Evolutionary conservation across 2,797 vertebrate genomes (phyloP), one percentile per base, ranked within the genome.

Genomic region (Amazonetta brasiliensis): DNA sequence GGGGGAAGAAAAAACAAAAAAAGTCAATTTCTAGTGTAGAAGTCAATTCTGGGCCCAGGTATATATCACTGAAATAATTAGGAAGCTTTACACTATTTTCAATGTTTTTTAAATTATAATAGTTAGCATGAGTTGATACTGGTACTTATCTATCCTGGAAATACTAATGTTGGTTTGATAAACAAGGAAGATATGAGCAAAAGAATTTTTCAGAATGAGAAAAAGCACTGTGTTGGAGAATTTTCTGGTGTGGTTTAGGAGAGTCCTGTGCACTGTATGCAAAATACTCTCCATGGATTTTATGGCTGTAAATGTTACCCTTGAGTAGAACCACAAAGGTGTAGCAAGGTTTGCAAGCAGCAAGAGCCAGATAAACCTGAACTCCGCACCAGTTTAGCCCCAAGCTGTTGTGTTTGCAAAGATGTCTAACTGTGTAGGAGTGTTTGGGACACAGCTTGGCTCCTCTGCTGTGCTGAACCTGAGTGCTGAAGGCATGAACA

Each of bases 351-450:
- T 83, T 84, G 44, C 37, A 78, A 62, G 56, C 37, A 74, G 33
- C 44, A 54, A 21, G 7, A 26, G 22, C 7, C 22, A 75, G 31
- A 62, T 37, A 60, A 82, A 54, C 0, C 2, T 54, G n/a, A 90
- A 73, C 14, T 35, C 23, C 26, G 46, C 9, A 28, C 7, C 21
- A 31, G n/a, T 43, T 56, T 72, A 86, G 4, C 44, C 33, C 48
- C 25, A 56, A n/a, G 60, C 25, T 84, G 30, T 28, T 30, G 1
- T 7, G 1, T 62, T 50, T 84, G 39, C 48, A 56, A 35, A 88
- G 54, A 64, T 7, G 12, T 17, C 35, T 52, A n/a, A 33, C 35
- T 1, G 0, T 54, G 26, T 12, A 54, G 11, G 2, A 0, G 0
- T 82, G 30, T 84, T 56, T 50, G n/a, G n/a, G 19, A 5, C 17